Evolutionary conservation across 1,140 invertebrate species (phyloP).

Genomic region (Teleogryllus occipitalis): DNA sequence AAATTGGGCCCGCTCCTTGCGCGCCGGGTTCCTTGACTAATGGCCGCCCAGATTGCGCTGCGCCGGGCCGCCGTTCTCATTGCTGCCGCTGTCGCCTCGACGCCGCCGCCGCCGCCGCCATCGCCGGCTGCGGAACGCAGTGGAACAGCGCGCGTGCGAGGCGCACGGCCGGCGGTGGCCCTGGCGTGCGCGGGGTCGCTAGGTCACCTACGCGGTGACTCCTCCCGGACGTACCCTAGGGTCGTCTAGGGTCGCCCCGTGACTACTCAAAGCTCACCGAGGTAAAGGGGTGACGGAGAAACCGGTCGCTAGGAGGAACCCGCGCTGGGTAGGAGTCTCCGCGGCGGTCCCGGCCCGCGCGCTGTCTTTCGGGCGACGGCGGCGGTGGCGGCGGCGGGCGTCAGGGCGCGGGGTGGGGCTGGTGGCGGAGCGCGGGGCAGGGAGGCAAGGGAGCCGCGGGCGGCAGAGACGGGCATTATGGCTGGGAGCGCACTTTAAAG

Average conservation of each 20-base stretch:
- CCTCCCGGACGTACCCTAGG: background rate
- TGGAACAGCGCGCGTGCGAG: background rate
- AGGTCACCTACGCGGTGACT: background rate
- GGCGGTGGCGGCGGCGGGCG: too few relatives aligned
- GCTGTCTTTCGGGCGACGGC: too few relatives aligned
- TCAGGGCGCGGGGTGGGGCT: background rate
- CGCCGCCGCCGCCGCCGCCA: too few relatives aligned
- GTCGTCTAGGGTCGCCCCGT: too few relatives aligned
- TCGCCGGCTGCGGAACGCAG: too few relatives aligned
- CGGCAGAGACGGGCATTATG: background rate
- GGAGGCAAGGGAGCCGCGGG: background rate
- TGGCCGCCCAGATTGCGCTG: background rate
- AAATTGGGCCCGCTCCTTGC: background rate
- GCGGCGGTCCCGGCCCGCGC: too few relatives aligned
- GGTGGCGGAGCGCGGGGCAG: too few relatives aligned
- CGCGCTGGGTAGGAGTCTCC: too few relatives aligned
- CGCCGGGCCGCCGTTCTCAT: background rate
- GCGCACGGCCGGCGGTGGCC: too few relatives aligned
- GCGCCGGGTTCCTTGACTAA: background rate
- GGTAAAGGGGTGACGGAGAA: background rate
- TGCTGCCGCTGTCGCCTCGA: too few relatives aligned
- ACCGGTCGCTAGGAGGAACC: background rate
- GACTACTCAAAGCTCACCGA: too few relatives aligned
- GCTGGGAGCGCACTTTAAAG: slow-evolving; percentile 3
- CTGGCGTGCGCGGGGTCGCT: too few relatives aligned